Base-by-base conservation (phyloP, 2,888 invertebrate genomes). In the Slavum lentiscoides region DNA sequence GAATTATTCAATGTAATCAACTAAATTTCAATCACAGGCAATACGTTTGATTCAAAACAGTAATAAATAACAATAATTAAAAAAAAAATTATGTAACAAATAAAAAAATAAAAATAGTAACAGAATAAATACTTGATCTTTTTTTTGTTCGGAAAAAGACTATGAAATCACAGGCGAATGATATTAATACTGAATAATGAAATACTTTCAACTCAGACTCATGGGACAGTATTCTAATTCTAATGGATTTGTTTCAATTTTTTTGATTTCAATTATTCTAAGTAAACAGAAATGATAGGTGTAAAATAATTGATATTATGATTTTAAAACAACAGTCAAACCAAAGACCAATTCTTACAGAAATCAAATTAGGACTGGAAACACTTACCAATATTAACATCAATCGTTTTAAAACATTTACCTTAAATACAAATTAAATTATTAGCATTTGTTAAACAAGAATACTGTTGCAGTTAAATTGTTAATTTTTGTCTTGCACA, bases 161-260 rank as follows among this genome's bases (percentile, higher is more conserved):
- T 68, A 76, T 76, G 23, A 9, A 72, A 80, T 80, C 72, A 80
- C 72, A 80, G 70, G 17, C n/a, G 55, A 77, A 77, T 21, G n/a
- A 43, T 23, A 69, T 49, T 11, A 70, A 64, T 72, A 70, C 55
- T 64, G 61, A 58, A 72, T 58, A 80, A 43, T 67, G n/a, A n/a
- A 75, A 67, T 43, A 67, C 21, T 43, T 58, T 74, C 6, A 30
- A 58, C 55, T 68, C 1, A 68, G 58, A 75, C 13, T 67, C 19
- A 67, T 2, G 5, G 19, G 53, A 75, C 8, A 15, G 5, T 11
- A 49, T 43, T 21, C 53, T 55, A 66, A 66, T 43, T 2, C 17
- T 23, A 21, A 17, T 21, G 2, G 11, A 55, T 66, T 37, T 64
- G 30, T 74, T 49, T 9, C 8, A 30, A 19, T 43, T 53, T 53